phyloP scores from a whole-genome alignment of 2,113 vertebrate genomes.

The Zapus hudsonius region DNA sequence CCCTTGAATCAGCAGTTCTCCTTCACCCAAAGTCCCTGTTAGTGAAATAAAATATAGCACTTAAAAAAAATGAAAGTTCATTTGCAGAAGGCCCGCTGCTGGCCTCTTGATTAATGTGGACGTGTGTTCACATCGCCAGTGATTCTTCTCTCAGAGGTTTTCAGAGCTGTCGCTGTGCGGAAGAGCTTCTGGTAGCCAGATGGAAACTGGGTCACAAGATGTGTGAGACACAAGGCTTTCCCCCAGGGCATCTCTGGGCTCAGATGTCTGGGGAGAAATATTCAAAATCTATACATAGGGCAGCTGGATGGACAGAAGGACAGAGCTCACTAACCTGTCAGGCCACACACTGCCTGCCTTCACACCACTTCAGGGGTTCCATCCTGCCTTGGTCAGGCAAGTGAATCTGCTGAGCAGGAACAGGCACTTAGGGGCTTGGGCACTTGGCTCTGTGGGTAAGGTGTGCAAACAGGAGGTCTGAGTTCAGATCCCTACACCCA shows the following conservation, averaged over 20 bases:
- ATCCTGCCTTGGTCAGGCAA: background rate
- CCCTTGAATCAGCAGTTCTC: slow-evolving; percentile 54
- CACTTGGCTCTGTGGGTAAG: too few species aligned
- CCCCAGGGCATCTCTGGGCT: slow-evolving; percentile 27
- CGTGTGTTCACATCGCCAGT: slow-evolving; percentile 56
- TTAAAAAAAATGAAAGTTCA: slow-evolving; percentile 78
- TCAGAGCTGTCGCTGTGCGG: slow-evolving; percentile 61
- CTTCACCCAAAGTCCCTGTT: slow-evolving; percentile 46
- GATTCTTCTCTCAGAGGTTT: slow-evolving; percentile 62
- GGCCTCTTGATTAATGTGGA: slow-evolving; percentile 73
- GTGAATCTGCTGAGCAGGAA: background rate
- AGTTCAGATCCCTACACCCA: too few species aligned
- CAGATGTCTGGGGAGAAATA: slow-evolving; percentile 47
- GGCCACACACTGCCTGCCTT: rapidly evolving
- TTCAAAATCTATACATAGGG: background rate
- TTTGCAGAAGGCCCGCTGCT: slow-evolving; percentile 63
- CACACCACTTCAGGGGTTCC: background rate
- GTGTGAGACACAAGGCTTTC: slow-evolving; percentile 30
- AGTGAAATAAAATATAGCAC: slow-evolving; percentile 68
- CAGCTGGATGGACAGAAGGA: background rate
- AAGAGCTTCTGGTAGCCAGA: slow-evolving; percentile 67
- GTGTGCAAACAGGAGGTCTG: too few species aligned
- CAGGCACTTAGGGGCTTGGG: too few species aligned
- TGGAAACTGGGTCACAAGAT: slow-evolving; percentile 70
- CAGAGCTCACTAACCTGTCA: background rate